These are phyloP conservation scores for Rhopalosiphum padi DNA, from an alignment of 1,140 invertebrate genomes.

Conservation along the genomic window DNA sequence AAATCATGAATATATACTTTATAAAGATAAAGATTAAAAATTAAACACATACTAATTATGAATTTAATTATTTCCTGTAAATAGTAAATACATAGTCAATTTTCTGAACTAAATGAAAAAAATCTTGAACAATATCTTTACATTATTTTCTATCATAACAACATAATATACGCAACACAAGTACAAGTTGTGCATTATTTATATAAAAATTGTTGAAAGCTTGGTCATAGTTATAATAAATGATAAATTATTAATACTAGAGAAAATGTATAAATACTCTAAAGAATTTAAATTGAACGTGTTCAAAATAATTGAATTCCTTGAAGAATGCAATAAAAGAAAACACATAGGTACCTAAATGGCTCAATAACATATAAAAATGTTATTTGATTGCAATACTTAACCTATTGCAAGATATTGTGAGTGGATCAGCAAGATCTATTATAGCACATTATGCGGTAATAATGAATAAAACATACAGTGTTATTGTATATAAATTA, in stretches of 20 bases:
- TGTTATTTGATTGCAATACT: neutral
- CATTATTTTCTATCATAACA: neutral
- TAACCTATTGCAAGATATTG: neutral
- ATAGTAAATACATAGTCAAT: neutral
- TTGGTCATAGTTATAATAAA: neutral
- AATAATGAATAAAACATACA: slow-evolving; percentile 19
- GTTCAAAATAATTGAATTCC: slow-evolving; percentile 1
- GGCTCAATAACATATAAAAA: neutral
- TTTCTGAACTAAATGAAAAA: neutral
- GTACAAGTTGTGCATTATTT: slow-evolving; percentile 31
- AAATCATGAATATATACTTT: neutral
- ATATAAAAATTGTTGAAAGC: neutral
- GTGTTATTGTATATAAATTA: neutral
- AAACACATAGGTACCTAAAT: neutral
- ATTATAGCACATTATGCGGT: neutral
- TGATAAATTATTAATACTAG: neutral
- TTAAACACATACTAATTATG: neutral
- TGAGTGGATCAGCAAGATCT: neutral
- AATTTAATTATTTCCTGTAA: neutral
- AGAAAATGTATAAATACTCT: neutral
- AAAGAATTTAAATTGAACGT: slow-evolving; percentile 19
- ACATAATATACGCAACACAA: neutral
- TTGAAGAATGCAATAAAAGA: slow-evolving; percentile 23
- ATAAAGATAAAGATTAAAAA: neutral
- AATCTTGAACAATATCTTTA: neutral